phyloP scores from a whole-genome alignment of 2,797 vertebrate genomes.

The Helarctos malayanus region DNA sequence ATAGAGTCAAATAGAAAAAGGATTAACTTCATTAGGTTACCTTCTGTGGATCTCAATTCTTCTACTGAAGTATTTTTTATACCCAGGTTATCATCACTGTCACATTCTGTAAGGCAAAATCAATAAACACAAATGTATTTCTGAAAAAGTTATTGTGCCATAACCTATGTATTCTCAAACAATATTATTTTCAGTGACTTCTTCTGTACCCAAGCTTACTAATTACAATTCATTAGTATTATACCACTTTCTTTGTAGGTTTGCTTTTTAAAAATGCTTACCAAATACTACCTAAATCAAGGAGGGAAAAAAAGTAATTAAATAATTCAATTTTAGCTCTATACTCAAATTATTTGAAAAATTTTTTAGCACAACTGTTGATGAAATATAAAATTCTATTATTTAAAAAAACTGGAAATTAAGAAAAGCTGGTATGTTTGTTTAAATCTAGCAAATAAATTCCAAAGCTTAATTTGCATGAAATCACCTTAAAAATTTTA shows the following conservation, averaged over 20 bases:
- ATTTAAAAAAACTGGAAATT: constrained; percentile 14
- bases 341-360: constrained; percentile 9
- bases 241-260: not conserved
- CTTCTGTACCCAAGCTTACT: constrained; percentile 3
- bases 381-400: constrained; percentile 14
- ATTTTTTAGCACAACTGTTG: not conserved
- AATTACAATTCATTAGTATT: not conserved
- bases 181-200: constrained; percentile 40
- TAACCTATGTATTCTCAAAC: not conserved
- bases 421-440: not conserved
- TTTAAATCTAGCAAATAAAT: constrained; percentile 4
- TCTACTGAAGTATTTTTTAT: constrained; percentile 62
- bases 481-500: constrained; percentile 29
- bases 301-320: not conserved
- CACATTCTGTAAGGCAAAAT: constrained; percentile 82
- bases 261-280: not conserved
- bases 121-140: constrained; percentile 60
- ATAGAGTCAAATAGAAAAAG: not conserved
- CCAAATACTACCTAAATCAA: constrained; percentile 15
- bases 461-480: not conserved
- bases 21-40: constrained; percentile 67
- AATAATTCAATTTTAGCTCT: constrained; percentile 14
- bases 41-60: constrained; percentile 81
- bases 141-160: constrained; percentile 20
- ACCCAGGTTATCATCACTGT: constrained; percentile 79